Evolutionary conservation across 2,797 vertebrate species (phyloP), one percentile per base, ranked within the genome.

Genomic region (Strix occidentalis): DNA sequence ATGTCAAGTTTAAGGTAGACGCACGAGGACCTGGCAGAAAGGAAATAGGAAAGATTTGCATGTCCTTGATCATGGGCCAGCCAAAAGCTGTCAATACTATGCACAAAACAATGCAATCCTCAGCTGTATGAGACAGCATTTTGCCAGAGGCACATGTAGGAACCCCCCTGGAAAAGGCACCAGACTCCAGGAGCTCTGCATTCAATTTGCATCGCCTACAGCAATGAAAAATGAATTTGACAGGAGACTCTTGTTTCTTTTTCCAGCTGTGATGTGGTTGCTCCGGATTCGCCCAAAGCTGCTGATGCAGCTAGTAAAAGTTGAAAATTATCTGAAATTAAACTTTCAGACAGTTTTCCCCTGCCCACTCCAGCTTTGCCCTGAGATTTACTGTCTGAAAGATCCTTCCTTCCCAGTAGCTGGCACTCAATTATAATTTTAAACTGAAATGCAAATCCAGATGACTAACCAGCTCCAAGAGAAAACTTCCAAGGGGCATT

Each of bases 401-500:
- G 60, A 77, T 24, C 26, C 7, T 72, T 76, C 51, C 60, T 77
- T 56, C 83, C n/a, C 64, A 37, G 68, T 41, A 89, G 60, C 85
- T 93, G 89, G 76, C 45, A 87, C 71, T 83, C 50, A n/a, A 6
- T 72, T 76, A 71, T 79, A 64, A 93, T 88, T 95, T 88, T 85
- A 69, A 96, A 68, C 18, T 25, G 63, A 85, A 57, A 14, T 83
- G n/a, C 71, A 93, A 57, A 79, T 64, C 64, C 72, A 76, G 79
- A 37, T 83, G 79, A 79, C 65, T 84, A 89, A 87, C 18, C 24
- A 82, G 48, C 78, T 84, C 50, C 37, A 19, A 12, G 48, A 82
- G 53, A 79, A 93, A 75, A n/a, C 66, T 89, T 75, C 63, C 35
- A 58, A 74, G 58, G 66, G 83, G n/a, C 75, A 65, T 76, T 87